Percentiles rank a stretch among this genome's conserved stretches.
phyloP scores from a whole-genome alignment of 2,797 vertebrate species.

The Galaxias olidus region DNA sequence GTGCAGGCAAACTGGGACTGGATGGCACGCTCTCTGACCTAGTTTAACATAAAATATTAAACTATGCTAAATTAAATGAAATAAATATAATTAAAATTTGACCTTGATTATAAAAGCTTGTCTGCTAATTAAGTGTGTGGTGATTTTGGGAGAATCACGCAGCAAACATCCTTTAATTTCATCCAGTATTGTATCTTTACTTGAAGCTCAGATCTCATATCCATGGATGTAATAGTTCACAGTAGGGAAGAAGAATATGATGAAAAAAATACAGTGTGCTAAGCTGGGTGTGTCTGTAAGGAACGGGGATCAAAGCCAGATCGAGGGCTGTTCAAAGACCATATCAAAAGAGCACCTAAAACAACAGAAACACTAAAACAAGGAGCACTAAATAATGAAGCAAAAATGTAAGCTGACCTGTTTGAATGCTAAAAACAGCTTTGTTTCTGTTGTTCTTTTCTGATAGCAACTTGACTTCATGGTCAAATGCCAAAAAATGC shows the following conservation, averaged over 20 bases:
- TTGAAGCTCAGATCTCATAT: slow-evolving; percentile 65
- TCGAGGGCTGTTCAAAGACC: slow-evolving; percentile 53
- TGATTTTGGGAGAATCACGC: slow-evolving; percentile 17
- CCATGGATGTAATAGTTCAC: slow-evolving; percentile 63
- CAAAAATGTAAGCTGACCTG: slow-evolving; percentile 30
- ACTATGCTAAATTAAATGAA: not conserved
- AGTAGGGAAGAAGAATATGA: slow-evolving; percentile 52
- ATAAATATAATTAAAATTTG: not conserved
- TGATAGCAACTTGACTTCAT: too few relatives aligned
- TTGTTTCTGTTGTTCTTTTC: too few relatives aligned
- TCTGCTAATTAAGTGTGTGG: too few relatives aligned
- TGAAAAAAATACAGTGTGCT: slow-evolving; percentile 40
- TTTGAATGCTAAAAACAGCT: slow-evolving; percentile 49
- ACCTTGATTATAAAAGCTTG: not conserved
- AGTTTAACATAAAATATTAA: slow-evolving; percentile 18
- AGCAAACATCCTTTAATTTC: slow-evolving; percentile 60
- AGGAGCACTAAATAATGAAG: slow-evolving; percentile 38
- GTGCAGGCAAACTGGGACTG: slow-evolving; percentile 96
- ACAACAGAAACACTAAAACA: slow-evolving; percentile 49
- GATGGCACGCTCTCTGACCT: slow-evolving; percentile 78
- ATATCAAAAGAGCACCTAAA: slow-evolving; percentile 62
- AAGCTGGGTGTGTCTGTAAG: slow-evolving; percentile 53
- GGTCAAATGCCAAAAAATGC: slow-evolving; percentile 32
- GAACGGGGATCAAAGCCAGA: slow-evolving; percentile 54
- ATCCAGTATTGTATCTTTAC: slow-evolving; percentile 66